Percentiles rank a stretch among this genome's conserved stretches.
Conservation (phyloP, 2,888 invertebrate species). For the Rhingia rostrata region DNA sequence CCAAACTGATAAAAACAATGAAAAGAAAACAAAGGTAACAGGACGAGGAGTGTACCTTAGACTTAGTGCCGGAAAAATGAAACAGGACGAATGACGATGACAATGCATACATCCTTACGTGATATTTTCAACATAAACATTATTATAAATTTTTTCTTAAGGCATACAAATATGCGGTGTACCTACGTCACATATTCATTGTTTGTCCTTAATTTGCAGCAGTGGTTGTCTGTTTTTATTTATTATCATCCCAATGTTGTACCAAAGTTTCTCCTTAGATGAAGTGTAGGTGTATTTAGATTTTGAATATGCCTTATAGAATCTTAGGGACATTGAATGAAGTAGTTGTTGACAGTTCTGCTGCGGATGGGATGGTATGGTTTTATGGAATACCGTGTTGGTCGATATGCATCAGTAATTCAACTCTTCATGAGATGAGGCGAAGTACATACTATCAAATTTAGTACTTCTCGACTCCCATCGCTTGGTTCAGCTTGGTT, state of each 20-base stretch:
- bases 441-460: too few relatives aligned
- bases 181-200: conserved; percentile 44
- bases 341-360: conserved; percentile 34
- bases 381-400: too few relatives aligned
- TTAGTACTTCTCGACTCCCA: too few relatives aligned
- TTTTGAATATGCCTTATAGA: conserved; percentile 6
- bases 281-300: background rate
- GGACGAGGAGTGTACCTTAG: conserved; percentile 24
- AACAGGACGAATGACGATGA: conserved; percentile 10
- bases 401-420: too few relatives aligned
- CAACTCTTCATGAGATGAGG: too few relatives aligned
- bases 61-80: conserved; percentile 27
- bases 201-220: conserved; percentile 31
- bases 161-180: conserved; percentile 39
- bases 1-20: background rate
- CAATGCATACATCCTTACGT: conserved; percentile 15
- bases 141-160: conserved; percentile 23
- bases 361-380: background rate
- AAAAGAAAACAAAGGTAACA: conserved; percentile 42
- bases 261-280: background rate
- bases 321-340: conserved; percentile 34
- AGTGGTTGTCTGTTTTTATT: conserved; percentile 21
- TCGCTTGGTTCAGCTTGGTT: too few relatives aligned
- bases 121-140: conserved; percentile 38
- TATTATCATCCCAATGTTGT: conserved; percentile 33